These are phyloP conservation scores for Stichodactyla mertensii DNA, from an alignment of 64 coral and sea anemone species.

Conservation along the genomic window DNA sequence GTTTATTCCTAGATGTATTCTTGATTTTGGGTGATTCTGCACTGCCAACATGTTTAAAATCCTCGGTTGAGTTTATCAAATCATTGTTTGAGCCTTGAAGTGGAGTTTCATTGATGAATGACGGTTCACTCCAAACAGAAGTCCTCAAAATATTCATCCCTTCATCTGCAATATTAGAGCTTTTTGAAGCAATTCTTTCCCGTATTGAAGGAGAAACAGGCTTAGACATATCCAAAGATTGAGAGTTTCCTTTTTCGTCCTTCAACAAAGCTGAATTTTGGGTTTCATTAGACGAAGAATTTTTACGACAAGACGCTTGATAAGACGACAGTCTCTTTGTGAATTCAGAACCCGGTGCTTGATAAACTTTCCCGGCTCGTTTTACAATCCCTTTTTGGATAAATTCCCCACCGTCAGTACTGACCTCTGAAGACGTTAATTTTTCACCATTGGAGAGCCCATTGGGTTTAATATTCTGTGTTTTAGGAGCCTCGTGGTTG, in stretches of 20 bases:
- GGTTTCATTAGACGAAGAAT: not conserved
- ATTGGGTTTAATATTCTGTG: not conserved
- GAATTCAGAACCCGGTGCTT: not conserved
- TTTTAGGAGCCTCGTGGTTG: not conserved
- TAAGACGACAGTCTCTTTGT: constrained; percentile 10
- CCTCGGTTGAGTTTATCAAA: not conserved
- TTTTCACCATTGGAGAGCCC: not conserved
- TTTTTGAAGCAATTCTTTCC: not conserved
- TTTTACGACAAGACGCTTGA: not conserved
- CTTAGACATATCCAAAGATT: not conserved
- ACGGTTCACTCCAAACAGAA: not conserved
- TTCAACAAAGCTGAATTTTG: not conserved
- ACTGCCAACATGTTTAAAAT: not conserved
- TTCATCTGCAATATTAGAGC: not conserved
- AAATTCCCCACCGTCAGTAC: not conserved
- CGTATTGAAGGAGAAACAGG: not conserved
- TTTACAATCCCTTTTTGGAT: constrained; percentile 17
- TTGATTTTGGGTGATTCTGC: not conserved
- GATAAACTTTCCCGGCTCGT: constrained; percentile 9
- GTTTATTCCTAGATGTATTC: not conserved
- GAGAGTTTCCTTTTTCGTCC: not conserved
- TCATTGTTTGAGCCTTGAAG: not conserved
- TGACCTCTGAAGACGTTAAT: not conserved
- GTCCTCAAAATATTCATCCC: not conserved
- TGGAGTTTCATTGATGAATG: not conserved